Base-by-base conservation (phyloP, 2,113 vertebrate genomes). In the Chaenocephalus aceratus region DNA sequence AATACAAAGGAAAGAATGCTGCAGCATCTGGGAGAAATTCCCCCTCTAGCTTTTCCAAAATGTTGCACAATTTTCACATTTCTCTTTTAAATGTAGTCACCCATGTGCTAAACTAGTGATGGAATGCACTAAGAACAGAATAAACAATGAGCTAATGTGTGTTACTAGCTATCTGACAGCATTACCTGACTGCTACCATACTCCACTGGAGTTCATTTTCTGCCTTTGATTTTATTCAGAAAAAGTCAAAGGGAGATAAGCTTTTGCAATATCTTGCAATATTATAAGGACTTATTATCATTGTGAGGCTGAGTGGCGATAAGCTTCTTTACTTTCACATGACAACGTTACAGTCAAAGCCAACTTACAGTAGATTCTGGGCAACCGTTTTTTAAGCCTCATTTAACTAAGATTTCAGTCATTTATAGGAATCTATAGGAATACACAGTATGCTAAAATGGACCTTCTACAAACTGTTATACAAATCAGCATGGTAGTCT, bases 311-410 rank as follows among this genome's bases (percentile, higher is more conserved):
- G 44, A 45, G 48, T 58, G 51, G 61, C 56, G 46, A 83, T 88
- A 83, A 84, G 79, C 83, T 80, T 56, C 89, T 91, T 86, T 86
- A 23, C 74, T 70, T 80, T 53, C 81, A 75, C 80, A 77, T 77
- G 72, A 88, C 72, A 57, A 36, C 68, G 54, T 72, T 30, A 59
- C 16, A 87, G 65, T 83, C 74, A 56, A 75, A 79, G 75, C 56
- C 71, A 88, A 58, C 36, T 49, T 52, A 64, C n/a, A 51, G 46
- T 26, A 44, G 21, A 64, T 70, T 80, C 5, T 41, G n/a, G 11
- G 63, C 34, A 49, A 48, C 21, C n/a, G 58, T 44, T 70, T 77
- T 77, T 18, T 36, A 56, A 14, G 44, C 51, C 54, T 16, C 4
- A 23, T 63, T 82, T 13, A 41, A 51, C 5, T 34, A 8, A 64